Base-by-base conservation (phyloP, 2,113 vertebrate species). In the Calonectris borealis region DNA sequence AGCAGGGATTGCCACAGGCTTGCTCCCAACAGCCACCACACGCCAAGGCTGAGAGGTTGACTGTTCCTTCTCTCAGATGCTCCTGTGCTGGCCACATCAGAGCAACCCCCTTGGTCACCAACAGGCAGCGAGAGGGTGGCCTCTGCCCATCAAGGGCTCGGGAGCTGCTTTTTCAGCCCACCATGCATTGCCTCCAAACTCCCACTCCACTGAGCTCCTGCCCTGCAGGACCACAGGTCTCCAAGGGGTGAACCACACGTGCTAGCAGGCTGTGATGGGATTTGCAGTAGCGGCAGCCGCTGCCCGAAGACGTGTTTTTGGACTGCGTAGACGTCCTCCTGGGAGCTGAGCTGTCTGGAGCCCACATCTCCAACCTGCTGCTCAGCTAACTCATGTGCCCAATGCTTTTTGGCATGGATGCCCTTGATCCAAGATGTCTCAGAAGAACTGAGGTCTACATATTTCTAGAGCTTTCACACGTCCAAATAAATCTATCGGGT, bases 211-310 rank as follows among this genome's bases (percentile, higher is more conserved):
- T 1, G 10, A 69, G 54, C 66, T 75, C 34, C 52, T 20, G 34
- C 16, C 26, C 19, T 61, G 9, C 22, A 21, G 46, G 24, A 31
- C 51, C 19, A 3, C 32, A 25, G 72, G 26, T 24, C 38, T 55
- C 77, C 32, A 6, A 18, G 44, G 21, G 10, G 5, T 3, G 42
- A 66, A 46, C 34, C 76, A 19, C 12, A 4, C 0, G 0, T 25
- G 13, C 64, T 42, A 44, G 40, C 18, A 66, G 8, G 10, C 64
- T 44, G 18, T 0, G 1, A 34, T 6, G 1, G 5, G n/a, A 24
- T 8, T 69, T 72, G 61, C 71, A 73, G 42, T 7, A 55, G 70
- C 58, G 38, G 16, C 54, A 62, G 22, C 17, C 13, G 1, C 55
- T 44, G 16, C 60, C 17, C 25, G 14, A 38, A 78, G 49, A 24